phyloP scores from a whole-genome alignment of 2,113 vertebrate genomes.

The Platanista minor region DNA sequence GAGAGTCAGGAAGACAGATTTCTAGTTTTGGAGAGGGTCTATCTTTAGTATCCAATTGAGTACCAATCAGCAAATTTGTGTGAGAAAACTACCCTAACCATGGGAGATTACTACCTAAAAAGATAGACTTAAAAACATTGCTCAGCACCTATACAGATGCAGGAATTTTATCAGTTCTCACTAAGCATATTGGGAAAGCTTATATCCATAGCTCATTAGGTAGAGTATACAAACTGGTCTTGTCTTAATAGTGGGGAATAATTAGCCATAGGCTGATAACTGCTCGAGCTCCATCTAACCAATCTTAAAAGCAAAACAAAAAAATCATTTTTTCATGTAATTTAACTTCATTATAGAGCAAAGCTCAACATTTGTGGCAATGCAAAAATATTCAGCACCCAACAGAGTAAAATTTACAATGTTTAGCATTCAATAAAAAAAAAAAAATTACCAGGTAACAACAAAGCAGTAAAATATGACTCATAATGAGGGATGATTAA shows the following conservation, averaged over 20 bases:
- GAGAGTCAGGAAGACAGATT: background rate
- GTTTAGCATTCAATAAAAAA: background rate
- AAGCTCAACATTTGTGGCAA: background rate
- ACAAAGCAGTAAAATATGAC: background rate
- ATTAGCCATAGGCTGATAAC: background rate
- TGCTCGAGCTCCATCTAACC: background rate
- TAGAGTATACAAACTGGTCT: background rate
- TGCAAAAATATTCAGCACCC: background rate
- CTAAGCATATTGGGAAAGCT: background rate
- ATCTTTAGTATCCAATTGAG: background rate
- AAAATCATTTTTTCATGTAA: background rate
- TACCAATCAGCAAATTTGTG: background rate
- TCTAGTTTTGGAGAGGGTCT: background rate
- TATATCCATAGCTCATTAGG: background rate
- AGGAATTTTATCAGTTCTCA: background rate
- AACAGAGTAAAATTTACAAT: background rate
- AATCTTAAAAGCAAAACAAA: background rate
- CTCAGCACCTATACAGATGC: background rate
- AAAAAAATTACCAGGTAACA: background rate
- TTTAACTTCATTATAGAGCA: background rate
- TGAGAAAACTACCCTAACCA: background rate
- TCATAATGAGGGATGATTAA: background rate
- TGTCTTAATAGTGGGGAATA: background rate
- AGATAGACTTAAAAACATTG: background rate
- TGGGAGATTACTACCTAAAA: background rate